Conservation (phyloP, 2,113 vertebrate species). For the Scomber colias region DNA sequence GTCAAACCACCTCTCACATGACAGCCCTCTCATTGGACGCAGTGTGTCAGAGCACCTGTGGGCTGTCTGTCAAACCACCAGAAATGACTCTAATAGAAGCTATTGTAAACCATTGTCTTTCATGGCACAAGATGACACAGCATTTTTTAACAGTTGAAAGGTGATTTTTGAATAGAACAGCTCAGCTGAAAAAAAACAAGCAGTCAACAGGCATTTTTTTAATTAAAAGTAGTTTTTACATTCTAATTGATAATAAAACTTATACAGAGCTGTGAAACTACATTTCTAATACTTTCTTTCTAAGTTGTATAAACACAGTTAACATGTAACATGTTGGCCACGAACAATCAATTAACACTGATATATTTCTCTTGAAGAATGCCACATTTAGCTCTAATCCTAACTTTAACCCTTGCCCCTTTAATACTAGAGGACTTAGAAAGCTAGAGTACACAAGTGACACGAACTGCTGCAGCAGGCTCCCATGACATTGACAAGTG, state of each 20-base stretch:
- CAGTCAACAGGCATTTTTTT: neutral
- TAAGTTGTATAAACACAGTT: neutral
- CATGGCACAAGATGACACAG: conserved; percentile 28
- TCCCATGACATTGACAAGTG: neutral
- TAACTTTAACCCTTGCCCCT: conserved; percentile 63
- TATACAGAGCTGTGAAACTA: neutral
- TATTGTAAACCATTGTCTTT: conserved; percentile 27
- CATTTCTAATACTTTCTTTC: neutral
- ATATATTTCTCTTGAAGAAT: conserved; percentile 37
- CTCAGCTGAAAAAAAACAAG: neutral
- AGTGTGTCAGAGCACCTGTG: conserved; percentile 66
- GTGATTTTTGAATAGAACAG: neutral
- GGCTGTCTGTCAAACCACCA: conserved; percentile 62
- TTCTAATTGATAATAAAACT: neutral
- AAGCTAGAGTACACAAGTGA: conserved; percentile 8
- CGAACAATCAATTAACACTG: neutral
- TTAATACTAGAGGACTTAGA: conserved; percentile 61
- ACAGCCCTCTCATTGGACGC: conserved; percentile 35
- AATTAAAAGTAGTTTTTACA: neutral
- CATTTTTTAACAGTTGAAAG: conserved; percentile 10
- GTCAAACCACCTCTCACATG: conserved; percentile 53
- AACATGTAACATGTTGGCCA: neutral
- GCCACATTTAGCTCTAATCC: conserved; percentile 74
- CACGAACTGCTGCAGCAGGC: conserved; percentile 31
- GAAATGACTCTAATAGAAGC: conserved; percentile 18